These are phyloP conservation scores for Eurosta solidaginis DNA, from an alignment of 1,140 invertebrate genomes.

Conservation along the genomic window DNA sequence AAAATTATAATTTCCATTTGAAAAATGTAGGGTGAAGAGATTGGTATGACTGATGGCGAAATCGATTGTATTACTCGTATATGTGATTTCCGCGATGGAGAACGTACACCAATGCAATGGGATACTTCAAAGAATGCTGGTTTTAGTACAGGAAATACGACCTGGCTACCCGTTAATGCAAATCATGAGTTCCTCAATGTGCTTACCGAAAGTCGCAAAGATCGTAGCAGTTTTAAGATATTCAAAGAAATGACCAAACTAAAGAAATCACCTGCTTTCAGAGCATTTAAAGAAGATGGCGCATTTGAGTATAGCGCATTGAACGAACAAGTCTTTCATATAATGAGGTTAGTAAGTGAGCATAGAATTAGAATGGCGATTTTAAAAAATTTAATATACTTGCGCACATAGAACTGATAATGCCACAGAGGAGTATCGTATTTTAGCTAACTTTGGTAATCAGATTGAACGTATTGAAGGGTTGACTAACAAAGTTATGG, in stretches of 20 bases:
- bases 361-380: not conserved
- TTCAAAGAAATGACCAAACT: conserved; percentile 50
- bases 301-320: conserved; percentile 52
- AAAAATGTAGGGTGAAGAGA: conserved; percentile 75
- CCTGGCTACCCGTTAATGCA: conserved; percentile 72
- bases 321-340: conserved; percentile 48
- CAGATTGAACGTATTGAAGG: conserved; percentile 39
- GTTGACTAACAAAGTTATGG: conserved; percentile 41
- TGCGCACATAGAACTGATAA: conserved; percentile 40
- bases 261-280: conserved; percentile 47
- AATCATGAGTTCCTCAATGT: conserved; percentile 65
- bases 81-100: conserved; percentile 63
- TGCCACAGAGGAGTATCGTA: conserved; percentile 47
- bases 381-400: not conserved
- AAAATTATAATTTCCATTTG: conserved; percentile 59
- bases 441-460: conserved; percentile 51
- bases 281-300: conserved; percentile 43
- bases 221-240: conserved; percentile 49
- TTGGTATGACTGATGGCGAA: conserved; percentile 69
- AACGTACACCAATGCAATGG: conserved; percentile 74
- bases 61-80: conserved; percentile 62
- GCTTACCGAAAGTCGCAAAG: conserved; percentile 54
- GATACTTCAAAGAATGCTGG: conserved; percentile 63
- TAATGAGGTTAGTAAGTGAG: conserved; percentile 42
- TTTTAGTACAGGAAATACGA: conserved; percentile 65